phyloP scores from a whole-genome alignment of 2,113 vertebrate species.

The Trinectes maculatus region DNA sequence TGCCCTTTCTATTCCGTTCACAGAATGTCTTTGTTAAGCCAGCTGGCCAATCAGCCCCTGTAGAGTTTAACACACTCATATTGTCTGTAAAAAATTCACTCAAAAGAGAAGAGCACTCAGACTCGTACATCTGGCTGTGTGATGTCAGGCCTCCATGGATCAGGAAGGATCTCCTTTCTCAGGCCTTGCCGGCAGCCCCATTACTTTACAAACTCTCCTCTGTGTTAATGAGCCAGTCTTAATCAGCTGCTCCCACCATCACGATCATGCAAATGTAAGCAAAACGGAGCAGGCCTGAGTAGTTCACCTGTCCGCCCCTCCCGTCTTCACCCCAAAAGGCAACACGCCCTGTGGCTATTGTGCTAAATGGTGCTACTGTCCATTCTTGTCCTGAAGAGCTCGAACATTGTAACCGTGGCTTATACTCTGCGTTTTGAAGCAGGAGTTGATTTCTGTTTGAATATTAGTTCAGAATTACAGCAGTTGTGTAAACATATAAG shows the following conservation, averaged over 20 bases:
- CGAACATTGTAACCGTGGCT: conserved; percentile 22
- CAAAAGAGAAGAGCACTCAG: conserved; percentile 7
- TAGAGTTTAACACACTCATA: background rate
- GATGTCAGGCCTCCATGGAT: conserved; percentile 18
- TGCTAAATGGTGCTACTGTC: conserved; percentile 22
- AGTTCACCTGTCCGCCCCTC: background rate
- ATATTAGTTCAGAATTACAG: background rate
- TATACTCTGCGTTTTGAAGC: no score
- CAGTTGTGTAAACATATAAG: no score
- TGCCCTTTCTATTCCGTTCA: no score
- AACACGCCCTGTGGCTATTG: conserved; percentile 8
- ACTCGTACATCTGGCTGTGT: background rate
- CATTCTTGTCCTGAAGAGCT: background rate
- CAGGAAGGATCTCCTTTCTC: conserved; percentile 3
- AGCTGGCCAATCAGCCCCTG: background rate
- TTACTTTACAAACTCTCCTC: conserved; percentile 3
- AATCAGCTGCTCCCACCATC: conserved; percentile 4
- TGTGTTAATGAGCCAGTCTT: conserved; percentile 28
- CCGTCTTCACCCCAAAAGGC: conserved; percentile 2
- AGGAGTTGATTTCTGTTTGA: background rate
- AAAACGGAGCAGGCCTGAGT: conserved; percentile 12
- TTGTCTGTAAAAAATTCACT: conserved; percentile 15
- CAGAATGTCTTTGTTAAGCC: conserved; percentile 23
- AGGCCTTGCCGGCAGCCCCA: background rate
- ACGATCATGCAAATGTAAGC: conserved; percentile 7